phyloP scores from a whole-genome alignment of 2,888 invertebrate genomes.

The Nomada ferruginata region DNA sequence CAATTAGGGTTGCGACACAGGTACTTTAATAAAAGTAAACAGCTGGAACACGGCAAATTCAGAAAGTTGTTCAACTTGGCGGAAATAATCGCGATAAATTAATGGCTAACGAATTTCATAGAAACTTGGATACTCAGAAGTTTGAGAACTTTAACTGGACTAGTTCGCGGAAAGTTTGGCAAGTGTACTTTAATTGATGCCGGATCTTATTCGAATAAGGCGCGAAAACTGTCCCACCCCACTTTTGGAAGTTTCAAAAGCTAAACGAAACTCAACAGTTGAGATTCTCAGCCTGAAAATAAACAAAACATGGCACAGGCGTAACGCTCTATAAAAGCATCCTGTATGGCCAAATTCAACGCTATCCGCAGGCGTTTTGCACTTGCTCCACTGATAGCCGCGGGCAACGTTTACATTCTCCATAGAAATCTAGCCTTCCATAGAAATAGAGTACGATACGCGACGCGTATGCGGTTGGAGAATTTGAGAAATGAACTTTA shows the following conservation, averaged over 20 bases:
- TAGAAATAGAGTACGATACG: background rate
- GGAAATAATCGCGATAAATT: constrained; percentile 8
- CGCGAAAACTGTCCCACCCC: background rate
- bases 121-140: constrained; percentile 15
- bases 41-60: background rate
- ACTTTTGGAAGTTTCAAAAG: background rate
- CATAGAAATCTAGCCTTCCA: background rate
- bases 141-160: constrained; percentile 7
- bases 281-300: too few species aligned
- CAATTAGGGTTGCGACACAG: too few species aligned
- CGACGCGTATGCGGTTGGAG: background rate
- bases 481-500: constrained; percentile 2
- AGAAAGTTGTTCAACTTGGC: background rate
- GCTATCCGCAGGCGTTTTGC: too few species aligned
- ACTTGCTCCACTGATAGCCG: background rate
- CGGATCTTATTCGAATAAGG: constrained; percentile 8
- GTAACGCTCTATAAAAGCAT: too few species aligned
- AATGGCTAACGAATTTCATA: constrained; percentile 17
- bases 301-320: too few species aligned
- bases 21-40: background rate
- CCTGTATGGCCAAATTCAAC: too few species aligned
- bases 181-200: constrained; percentile 21
- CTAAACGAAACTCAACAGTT: too few species aligned
- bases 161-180: constrained; percentile 9
- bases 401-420: background rate